These are phyloP conservation scores for Orgyia antiqua DNA, from an alignment of 2,888 invertebrate genomes.

Conservation along the genomic window DNA sequence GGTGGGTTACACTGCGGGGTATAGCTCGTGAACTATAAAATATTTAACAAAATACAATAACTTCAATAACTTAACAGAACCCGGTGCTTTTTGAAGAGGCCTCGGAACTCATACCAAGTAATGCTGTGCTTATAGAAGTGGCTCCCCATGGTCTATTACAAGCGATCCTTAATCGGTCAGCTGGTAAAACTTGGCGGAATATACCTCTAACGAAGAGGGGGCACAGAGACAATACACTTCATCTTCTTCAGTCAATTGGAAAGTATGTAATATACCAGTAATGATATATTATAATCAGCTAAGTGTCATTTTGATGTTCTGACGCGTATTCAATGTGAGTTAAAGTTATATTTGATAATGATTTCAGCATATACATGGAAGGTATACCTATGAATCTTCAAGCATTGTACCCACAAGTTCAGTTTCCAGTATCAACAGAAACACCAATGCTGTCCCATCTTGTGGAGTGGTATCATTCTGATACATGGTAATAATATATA, in stretches of 20 bases:
- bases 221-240: slow-evolving; percentile 76
- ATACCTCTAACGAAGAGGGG: slow-evolving; percentile 86
- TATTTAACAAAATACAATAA: too few relatives aligned
- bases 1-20: too few relatives aligned
- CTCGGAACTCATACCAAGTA: slow-evolving; percentile 83
- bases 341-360: too few relatives aligned
- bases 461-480: slow-evolving; percentile 90
- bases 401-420: slow-evolving; percentile 83
- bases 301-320: too few relatives aligned
- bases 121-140: slow-evolving; percentile 90
- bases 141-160: slow-evolving; percentile 94
- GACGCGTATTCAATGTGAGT: too few relatives aligned
- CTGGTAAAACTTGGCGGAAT: slow-evolving; percentile 80
- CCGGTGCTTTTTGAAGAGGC: slow-evolving; percentile 90
- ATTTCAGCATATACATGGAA: slow-evolving; percentile 81
- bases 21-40: too few relatives aligned
- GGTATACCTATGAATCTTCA: slow-evolving; percentile 84
- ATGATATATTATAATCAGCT: too few relatives aligned
- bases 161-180: slow-evolving; percentile 86
- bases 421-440: slow-evolving; percentile 88
- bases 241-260: slow-evolving; percentile 80
- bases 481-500: slow-evolving; percentile 75
- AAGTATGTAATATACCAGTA: slow-evolving; percentile 56
- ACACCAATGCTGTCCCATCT: slow-evolving; percentile 89
- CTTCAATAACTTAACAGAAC: too few relatives aligned